Evolutionary conservation across 1,140 invertebrate genomes (phyloP).

Genomic region (Acromyrmex charruanus): DNA sequence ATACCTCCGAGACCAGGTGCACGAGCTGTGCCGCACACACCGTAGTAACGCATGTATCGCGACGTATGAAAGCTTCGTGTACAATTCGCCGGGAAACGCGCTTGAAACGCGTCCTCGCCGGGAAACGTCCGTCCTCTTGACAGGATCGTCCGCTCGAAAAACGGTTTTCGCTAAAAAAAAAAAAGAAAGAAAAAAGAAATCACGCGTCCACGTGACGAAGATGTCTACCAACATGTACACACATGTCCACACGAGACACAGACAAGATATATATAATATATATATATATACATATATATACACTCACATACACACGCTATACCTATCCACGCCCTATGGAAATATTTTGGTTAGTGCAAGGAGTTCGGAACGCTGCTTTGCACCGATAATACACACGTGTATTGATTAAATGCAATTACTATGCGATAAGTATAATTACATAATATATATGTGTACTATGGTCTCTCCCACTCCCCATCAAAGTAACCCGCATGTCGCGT

Average conservation of each 20-base stretch:
- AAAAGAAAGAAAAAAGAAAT: neutral
- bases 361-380: conserved; percentile 87
- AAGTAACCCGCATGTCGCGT: conserved; percentile 70
- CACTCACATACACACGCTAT: conserved; percentile 52
- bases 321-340: conserved; percentile 69
- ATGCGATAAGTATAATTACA: conserved; percentile 86
- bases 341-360: conserved; percentile 84
- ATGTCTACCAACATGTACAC: conserved; percentile 1
- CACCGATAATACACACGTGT: conserved; percentile 84
- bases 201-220: conserved; percentile 43
- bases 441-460: conserved; percentile 87
- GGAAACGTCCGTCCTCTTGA: neutral
- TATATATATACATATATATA: no score
- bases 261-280: neutral
- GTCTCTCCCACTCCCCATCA: conserved; percentile 87
- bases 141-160: conserved; percentile 27
- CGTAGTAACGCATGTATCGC: conserved; percentile 11
- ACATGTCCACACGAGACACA: conserved; percentile 6
- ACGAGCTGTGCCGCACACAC: conserved; percentile 8
- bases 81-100: conserved; percentile 20
- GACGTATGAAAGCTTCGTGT: conserved; percentile 41
- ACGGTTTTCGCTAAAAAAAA: neutral
- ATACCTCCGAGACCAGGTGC: conserved; percentile 33
- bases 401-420: conserved; percentile 86
- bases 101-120: neutral